phyloP scores from a whole-genome alignment of 2,888 invertebrate species.

The Stegophylla sp. region DNA sequence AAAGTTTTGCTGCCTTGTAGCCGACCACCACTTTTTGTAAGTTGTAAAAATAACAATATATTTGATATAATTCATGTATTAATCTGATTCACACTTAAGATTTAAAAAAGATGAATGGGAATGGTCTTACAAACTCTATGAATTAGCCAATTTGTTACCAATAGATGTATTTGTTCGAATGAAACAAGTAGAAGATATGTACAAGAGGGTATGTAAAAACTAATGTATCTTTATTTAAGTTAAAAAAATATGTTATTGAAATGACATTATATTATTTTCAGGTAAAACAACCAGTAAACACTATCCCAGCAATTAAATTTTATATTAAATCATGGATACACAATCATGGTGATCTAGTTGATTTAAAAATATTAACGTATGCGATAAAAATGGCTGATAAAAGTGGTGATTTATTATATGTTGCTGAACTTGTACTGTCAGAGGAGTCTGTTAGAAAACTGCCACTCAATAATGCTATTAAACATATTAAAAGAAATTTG shows the following conservation, averaged over 20 bases:
- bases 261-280: conserved; percentile 5
- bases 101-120: conserved; percentile 45
- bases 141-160: conserved; percentile 41
- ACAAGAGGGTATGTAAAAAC: conserved; percentile 24
- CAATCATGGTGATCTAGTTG: conserved; percentile 30
- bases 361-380: conserved; percentile 49
- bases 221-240: not conserved
- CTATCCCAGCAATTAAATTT: conserved; percentile 44
- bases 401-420: conserved; percentile 49
- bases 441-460: conserved; percentile 46
- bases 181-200: conserved; percentile 53
- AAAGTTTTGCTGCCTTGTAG: conserved; percentile 69
- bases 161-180: conserved; percentile 54
- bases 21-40: conserved; percentile 66
- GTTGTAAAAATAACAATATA: not conserved
- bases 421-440: conserved; percentile 46
- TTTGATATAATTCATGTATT: not conserved
- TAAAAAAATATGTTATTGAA: too few relatives aligned
- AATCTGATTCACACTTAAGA: conserved; percentile 8
- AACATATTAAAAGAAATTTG: conserved; percentile 49
- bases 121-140: conserved; percentile 48
- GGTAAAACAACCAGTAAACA: conserved; percentile 38
- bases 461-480: conserved; percentile 36
- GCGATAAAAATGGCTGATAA: conserved; percentile 48
- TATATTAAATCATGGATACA: conserved; percentile 43